Evolutionary conservation across 2,888 invertebrate genomes (phyloP).

Genomic region (Drosophila longiperda): DNA sequence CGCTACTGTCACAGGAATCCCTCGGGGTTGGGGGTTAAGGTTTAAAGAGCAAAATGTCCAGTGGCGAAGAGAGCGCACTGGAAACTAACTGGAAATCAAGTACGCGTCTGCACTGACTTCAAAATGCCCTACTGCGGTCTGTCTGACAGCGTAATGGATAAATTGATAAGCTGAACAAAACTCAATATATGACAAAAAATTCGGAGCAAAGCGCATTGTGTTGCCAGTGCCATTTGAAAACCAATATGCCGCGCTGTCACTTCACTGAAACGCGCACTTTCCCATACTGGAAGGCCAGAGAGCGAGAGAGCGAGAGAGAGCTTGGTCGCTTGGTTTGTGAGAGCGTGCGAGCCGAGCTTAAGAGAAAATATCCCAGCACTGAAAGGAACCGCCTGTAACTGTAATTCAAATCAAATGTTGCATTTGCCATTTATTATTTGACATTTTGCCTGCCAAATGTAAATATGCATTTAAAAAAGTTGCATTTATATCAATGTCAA

Average conservation of each 20-base stretch:
- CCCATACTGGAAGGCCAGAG: conserved; percentile 36
- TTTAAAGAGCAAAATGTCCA: conserved; percentile 62
- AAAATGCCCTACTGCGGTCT: conserved; percentile 20
- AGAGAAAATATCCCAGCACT: conserved; percentile 47
- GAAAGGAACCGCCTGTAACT: conserved; percentile 33
- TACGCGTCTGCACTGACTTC: not conserved
- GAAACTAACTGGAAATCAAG: conserved; percentile 44
- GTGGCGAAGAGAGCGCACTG: conserved; percentile 46
- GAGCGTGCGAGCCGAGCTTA: not conserved
- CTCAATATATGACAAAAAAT: not conserved
- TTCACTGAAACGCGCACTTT: conserved; percentile 7
- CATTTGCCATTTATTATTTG: conserved; percentile 19
- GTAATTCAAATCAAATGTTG: conserved; percentile 35
- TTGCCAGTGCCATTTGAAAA: not conserved
- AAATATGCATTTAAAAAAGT: not conserved
- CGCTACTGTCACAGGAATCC: not conserved
- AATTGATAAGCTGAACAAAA: not conserved
- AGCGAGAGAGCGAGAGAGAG: not conserved
- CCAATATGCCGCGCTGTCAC: not conserved
- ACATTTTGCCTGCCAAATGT: conserved; percentile 24
- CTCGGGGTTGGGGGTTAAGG: not conserved
- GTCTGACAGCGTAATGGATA: not conserved
- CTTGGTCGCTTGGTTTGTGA: not conserved
- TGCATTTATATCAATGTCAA: conserved; percentile 15
- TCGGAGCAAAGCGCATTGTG: not conserved